Conservation (phyloP, 2,113 vertebrate genomes). For the Aramus guarauna region DNA sequence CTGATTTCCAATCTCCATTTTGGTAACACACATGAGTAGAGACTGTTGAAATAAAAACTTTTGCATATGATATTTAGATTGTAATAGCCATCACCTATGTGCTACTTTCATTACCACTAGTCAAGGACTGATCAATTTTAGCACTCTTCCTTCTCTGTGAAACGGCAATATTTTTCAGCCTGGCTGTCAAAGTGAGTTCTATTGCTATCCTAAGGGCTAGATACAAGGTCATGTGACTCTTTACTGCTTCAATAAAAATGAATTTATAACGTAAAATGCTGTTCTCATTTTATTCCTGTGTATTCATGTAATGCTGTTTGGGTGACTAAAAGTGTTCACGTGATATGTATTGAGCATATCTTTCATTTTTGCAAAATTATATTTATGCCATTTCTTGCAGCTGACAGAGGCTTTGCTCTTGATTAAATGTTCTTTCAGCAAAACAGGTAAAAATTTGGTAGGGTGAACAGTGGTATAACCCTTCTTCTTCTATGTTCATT, state of each 20-base stretch:
- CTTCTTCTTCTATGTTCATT: neutral
- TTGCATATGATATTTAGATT: neutral
- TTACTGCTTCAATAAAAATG: conserved; percentile 32
- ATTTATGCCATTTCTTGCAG: conserved; percentile 25
- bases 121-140: conserved; percentile 18
- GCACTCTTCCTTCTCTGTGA: neutral
- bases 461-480: neutral
- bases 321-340: neutral
- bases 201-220: neutral
- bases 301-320: neutral
- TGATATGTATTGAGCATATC: neutral
- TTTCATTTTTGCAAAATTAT: conserved; percentile 32
- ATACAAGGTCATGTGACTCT: conserved; percentile 22
- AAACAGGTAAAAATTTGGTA: neutral
- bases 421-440: conserved; percentile 5
- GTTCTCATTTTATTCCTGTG: conserved; percentile 3
- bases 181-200: neutral
- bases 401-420: conserved; percentile 20
- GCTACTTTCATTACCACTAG: neutral
- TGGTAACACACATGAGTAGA: neutral
- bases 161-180: conserved; percentile 2
- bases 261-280: conserved; percentile 25
- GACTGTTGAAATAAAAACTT: neutral
- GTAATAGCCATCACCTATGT: neutral
- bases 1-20: neutral